Conservation (phyloP, 2,888 invertebrate species). For the Erannis defoliaria region DNA sequence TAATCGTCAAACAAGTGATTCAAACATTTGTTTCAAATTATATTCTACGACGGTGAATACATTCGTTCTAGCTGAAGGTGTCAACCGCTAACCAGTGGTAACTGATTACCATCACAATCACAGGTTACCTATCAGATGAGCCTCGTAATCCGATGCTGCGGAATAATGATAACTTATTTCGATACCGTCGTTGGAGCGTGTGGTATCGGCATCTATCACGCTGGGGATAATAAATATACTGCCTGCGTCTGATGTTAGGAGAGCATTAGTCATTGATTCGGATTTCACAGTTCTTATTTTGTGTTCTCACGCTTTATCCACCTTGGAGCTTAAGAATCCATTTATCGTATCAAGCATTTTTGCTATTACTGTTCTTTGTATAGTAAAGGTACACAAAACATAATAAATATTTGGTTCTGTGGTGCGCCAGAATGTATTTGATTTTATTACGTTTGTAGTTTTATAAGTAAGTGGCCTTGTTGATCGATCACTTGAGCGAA, state of each 20-base stretch:
- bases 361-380: constrained; percentile 22
- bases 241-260: constrained; percentile 33
- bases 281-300: constrained; percentile 40
- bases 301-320: constrained; percentile 45
- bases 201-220: constrained; percentile 29
- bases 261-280: constrained; percentile 48
- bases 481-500: constrained; percentile 41
- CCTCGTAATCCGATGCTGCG: constrained; percentile 30
- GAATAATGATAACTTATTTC: constrained; percentile 39
- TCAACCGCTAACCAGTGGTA: constrained; percentile 60
- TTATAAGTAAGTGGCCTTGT: constrained; percentile 41
- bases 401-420: neutral
- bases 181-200: constrained; percentile 29
- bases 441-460: constrained; percentile 23
- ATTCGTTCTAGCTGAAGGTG: constrained; percentile 74
- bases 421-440: neutral
- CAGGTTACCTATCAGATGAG: constrained; percentile 51
- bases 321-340: constrained; percentile 39
- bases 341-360: constrained; percentile 36
- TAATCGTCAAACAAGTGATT: constrained; percentile 58
- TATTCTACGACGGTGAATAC: constrained; percentile 63
- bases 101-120: constrained; percentile 64
- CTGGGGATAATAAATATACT: constrained; percentile 21
- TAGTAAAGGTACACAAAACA: too few relatives aligned
- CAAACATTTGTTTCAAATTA: constrained; percentile 58